Base-by-base conservation (phyloP, 2,797 vertebrate genomes). In the Pseudomugil gertrudae region DNA sequence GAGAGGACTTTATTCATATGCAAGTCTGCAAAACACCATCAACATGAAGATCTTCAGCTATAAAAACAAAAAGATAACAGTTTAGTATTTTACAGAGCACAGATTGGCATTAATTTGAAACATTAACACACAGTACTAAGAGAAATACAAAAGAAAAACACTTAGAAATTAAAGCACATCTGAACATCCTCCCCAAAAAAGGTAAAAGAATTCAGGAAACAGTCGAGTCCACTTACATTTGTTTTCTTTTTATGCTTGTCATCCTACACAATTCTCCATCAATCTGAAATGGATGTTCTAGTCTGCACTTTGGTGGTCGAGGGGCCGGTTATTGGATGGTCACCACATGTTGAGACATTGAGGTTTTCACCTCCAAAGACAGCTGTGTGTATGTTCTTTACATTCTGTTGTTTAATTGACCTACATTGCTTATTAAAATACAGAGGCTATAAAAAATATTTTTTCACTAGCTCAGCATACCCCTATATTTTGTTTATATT, bases 391-490 rank as follows among this genome's bases (percentile, higher is more conserved):
- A 36, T 90, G 79, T 83, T 89, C 85, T 88, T 86, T 93, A 94
- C 93, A 94, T 94, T 94, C 92, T 86, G 78, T 84, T 84, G 79
- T 84, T 83, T 82, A 57, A 70, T 69, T 88, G 82, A 90, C 85
- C 85, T 89, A 89, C 86, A 82, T 87, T 74, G 85, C 78, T 90
- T 93, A 92, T 83, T 93, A 94, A 94, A 94, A 93, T 93, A 92
- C 93, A 92, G 90, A 90, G 79, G 79, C 80, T 94, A 92, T 93
- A 93, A 94, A 94, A 95, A 94, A 93, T 92, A 93, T 78, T 64
- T 85, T 78, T 86, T 78, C 83, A 87, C 86, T 87, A 90, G 74
- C 81, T 90, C 86, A 89, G 87, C 90, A 89, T 87, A 89, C 76
- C 87, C 76, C 70, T 84, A 80, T 69, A 57, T 84, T 88, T 84